Evolutionary conservation across 2,113 vertebrate genomes (phyloP), one percentile per base, ranked within the genome.

Genomic region (Hystrix cristata): DNA sequence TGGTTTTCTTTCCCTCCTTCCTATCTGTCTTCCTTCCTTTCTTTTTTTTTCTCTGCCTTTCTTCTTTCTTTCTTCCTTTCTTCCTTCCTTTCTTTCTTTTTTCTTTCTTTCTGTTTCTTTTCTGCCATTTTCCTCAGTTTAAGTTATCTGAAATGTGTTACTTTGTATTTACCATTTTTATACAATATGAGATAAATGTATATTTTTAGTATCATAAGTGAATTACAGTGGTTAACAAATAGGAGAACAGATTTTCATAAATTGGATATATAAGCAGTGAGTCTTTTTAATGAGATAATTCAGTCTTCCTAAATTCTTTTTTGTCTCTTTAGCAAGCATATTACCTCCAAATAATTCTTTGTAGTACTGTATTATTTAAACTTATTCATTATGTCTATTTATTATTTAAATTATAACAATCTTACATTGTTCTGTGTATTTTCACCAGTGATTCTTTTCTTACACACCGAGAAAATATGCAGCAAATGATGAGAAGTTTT

Each of bases 401-500:
- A 0, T n/a, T 1, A 10, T 46, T 95, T 31, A 84, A 78, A 96
- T 34, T 59, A 76, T 82, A 23, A 0, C 3, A 62, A 0, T 3
- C 64, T 86, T 71, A 65, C n/a, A 27, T 4, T 79, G 38, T 90
- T 86, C 12, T 96, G 38, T 86, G 16, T 90, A 38, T 94, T 94
- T 98, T 95, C 90, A 60, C 87, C 95, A 99, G 99, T 15, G 99
- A 99, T 81, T 99, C 99, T 27, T 99, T 99, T 72, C 98, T 97
- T 38, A 98, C 98, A 29, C 99, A 99, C 97, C 98, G 98, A 71
- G 99, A 99, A 23, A 98, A 99, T 13, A 97, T 99, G 98, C 97
- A 86, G 62, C 99, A 99, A 80, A 98, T 99, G 99, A 99, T 99
- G 99, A 98, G 99, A 51, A 99, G 98, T 97, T 99, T 99, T 96